These are phyloP conservation scores for Pelochelys cantorii DNA, from an alignment of 2,797 vertebrate genomes.

Conservation along the genomic window DNA sequence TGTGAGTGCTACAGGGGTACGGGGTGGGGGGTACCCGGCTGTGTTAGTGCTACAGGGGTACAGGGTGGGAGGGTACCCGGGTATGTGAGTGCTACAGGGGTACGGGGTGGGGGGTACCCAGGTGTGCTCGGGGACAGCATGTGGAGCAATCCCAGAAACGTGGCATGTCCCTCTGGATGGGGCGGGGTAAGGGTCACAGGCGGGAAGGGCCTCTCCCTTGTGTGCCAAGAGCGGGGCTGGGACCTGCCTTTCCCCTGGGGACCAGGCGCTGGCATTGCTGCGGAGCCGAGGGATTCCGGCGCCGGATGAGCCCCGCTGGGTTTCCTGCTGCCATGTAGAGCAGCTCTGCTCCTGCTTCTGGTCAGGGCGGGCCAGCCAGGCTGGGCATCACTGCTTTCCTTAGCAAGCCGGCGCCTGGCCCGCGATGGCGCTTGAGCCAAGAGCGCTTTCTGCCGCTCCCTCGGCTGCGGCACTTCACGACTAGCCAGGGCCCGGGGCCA, in stretches of 20 bases:
- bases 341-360: not conserved
- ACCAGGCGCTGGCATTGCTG: not conserved
- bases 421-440: not conserved
- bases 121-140: too few relatives aligned
- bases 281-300: not conserved
- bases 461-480: not conserved
- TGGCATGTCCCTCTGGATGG: not conserved
- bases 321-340: not conserved
- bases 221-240: not conserved
- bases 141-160: not conserved
- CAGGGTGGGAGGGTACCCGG: too few relatives aligned
- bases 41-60: not conserved
- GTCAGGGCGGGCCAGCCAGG: too few relatives aligned
- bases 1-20: not conserved
- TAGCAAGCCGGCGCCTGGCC: not conserved
- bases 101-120: too few relatives aligned
- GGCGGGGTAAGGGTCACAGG: not conserved
- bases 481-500: not conserved
- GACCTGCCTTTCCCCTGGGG: not conserved
- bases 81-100: not conserved
- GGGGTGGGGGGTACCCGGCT: too few relatives aligned
- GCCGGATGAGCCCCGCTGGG: not conserved
- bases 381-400: not conserved
- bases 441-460: accelerated
- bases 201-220: not conserved